Conservation (phyloP, 1,140 invertebrate species). For the Drosophila bipectinata region DNA sequence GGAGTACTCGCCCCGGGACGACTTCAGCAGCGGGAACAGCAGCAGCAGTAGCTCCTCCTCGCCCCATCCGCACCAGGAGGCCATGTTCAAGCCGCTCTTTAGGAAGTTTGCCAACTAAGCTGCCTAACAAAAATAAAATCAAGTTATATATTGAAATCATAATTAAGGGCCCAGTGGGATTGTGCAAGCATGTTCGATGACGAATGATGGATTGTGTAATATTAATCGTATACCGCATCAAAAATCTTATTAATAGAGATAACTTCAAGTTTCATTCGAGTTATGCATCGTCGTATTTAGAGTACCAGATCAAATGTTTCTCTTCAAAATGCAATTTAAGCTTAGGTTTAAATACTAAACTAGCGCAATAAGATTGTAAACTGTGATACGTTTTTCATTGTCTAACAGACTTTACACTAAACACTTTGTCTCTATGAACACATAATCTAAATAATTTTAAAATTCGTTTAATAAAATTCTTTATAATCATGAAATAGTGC, state of each 20-base stretch:
- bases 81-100: constrained; percentile 92
- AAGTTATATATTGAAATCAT: constrained; percentile 6
- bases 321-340: constrained; percentile 44
- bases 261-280: constrained; percentile 52
- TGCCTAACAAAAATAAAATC: not conserved
- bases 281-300: constrained; percentile 48
- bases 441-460: constrained; percentile 73
- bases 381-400: constrained; percentile 80
- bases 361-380: constrained; percentile 72
- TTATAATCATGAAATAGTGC: constrained; percentile 56
- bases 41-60: constrained; percentile 85
- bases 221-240: constrained; percentile 47
- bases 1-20: constrained; percentile 81
- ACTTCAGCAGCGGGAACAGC: constrained; percentile 86
- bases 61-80: constrained; percentile 82
- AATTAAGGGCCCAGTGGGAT: constrained; percentile 77
- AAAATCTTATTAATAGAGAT: constrained; percentile 4
- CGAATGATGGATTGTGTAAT: constrained; percentile 66
- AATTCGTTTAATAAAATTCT: constrained; percentile 76
- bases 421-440: constrained; percentile 63
- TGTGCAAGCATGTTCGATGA: constrained; percentile 50
- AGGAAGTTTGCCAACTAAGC: constrained; percentile 88
- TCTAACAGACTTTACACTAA: constrained; percentile 75
- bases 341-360: constrained; percentile 49
- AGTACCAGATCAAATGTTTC: constrained; percentile 43